Evolutionary conservation across 2,888 invertebrate genomes (phyloP).

Genomic region (Lasioglossum calceatum): DNA sequence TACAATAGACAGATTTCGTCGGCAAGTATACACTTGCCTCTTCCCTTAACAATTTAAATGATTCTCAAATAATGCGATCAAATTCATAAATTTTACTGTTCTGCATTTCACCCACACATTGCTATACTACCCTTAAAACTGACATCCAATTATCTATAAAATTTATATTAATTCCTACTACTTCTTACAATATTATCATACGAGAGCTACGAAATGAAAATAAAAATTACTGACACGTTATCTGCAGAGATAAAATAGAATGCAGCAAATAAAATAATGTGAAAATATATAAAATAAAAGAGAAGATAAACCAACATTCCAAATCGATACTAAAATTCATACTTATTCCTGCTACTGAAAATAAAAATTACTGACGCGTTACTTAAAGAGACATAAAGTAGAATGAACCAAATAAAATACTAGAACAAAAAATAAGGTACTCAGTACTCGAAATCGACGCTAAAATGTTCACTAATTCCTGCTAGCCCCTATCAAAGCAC

Average conservation of each 20-base stretch:
- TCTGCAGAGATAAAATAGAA: no score
- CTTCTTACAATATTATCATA: not conserved
- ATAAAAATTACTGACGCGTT: not conserved
- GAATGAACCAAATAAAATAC: no score
- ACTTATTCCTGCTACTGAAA: no score
- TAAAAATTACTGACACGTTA: not conserved
- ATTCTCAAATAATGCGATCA: not conserved
- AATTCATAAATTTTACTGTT: not conserved
- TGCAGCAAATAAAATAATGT: no score
- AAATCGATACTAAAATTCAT: no score
- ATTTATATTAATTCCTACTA: not conserved
- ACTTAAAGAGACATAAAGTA: not conserved
- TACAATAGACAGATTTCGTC: no score
- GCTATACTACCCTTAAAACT: no score
- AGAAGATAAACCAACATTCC: no score
- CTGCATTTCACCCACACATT: no score
- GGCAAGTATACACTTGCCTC: not conserved
- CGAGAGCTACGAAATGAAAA: not conserved
- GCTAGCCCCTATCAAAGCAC: accelerated
- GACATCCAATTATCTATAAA: no score
- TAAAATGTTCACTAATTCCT: not conserved
- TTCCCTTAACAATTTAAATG: not conserved
- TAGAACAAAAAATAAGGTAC: no score
- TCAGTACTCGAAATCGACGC: not conserved
- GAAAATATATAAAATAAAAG: no score